These are phyloP conservation scores for Girardinus metallicus DNA, from an alignment of 2,797 vertebrate species.

Conservation along the genomic window DNA sequence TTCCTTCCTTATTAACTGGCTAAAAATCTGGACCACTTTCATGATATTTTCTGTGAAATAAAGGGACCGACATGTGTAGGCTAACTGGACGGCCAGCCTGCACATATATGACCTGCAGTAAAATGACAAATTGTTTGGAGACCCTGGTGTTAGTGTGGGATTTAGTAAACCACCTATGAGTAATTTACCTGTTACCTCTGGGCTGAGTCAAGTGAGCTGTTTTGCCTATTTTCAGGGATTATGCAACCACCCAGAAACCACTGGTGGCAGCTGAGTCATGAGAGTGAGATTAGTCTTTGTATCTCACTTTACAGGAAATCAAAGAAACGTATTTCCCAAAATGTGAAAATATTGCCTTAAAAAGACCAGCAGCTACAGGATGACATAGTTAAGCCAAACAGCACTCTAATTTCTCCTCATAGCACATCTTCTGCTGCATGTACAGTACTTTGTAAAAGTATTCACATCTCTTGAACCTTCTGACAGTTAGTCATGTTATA, in stretches of 20 bases:
- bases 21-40: not conserved
- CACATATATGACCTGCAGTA: not conserved
- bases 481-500: not conserved
- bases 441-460: not conserved
- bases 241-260: constrained; percentile 7
- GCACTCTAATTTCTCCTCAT: not conserved
- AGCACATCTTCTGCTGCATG: not conserved
- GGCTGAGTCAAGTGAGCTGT: constrained; percentile 4
- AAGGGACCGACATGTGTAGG: not conserved
- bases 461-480: not conserved
- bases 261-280: constrained; percentile 9
- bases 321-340: constrained; percentile 5
- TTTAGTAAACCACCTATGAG: constrained; percentile 6
- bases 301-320: not conserved
- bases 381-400: not conserved
- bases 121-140: constrained; percentile 12
- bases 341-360: constrained; percentile 3
- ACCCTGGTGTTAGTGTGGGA: not conserved
- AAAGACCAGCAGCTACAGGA: not conserved
- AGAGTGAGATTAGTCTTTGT: constrained; percentile 6
- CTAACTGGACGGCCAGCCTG: not conserved
- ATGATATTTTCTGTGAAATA: not conserved
- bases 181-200: constrained; percentile 15
- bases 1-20: not conserved
- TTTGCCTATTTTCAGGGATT: not conserved